Conservation (phyloP, 35 echinoderm and acorn worm species). For the Chiridota heheva region DNA sequence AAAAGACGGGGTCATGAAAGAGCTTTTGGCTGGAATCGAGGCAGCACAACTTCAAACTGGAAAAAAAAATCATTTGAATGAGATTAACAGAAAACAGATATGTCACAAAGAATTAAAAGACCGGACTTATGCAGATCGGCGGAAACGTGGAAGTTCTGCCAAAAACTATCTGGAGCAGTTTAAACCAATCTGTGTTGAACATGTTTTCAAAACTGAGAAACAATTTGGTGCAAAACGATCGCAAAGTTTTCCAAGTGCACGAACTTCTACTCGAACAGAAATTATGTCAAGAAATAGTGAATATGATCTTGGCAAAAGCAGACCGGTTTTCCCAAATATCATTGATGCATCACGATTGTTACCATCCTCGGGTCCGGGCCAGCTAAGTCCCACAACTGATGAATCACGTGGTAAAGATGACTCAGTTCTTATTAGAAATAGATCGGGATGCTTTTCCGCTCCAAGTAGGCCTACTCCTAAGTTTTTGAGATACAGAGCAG, state of each 20-base stretch:
- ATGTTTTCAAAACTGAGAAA: slow-evolving; percentile 64
- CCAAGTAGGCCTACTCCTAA: slow-evolving; percentile 44
- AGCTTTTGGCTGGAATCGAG: slow-evolving; percentile 70
- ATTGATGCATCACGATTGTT: neutral
- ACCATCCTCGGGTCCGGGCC: neutral
- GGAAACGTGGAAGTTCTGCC: slow-evolving; percentile 30
- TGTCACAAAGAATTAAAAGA: slow-evolving; percentile 45
- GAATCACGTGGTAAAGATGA: neutral
- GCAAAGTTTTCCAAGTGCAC: neutral
- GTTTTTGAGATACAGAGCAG: slow-evolving; percentile 72
- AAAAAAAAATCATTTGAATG: slow-evolving; percentile 44
- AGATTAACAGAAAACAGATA: slow-evolving; percentile 44
- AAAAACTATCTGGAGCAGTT: slow-evolving; percentile 47
- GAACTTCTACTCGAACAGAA: neutral
- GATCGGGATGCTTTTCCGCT: slow-evolving; percentile 31
- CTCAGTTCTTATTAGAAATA: neutral
- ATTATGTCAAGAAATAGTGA: neutral
- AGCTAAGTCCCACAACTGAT: neutral
- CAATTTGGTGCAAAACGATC: slow-evolving; percentile 17
- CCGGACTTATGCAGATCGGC: slow-evolving; percentile 62
- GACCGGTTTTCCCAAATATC: slow-evolving; percentile 27
- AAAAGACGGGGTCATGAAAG: slow-evolving; percentile 89
- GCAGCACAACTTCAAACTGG: slow-evolving; percentile 34
- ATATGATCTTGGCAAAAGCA: neutral
- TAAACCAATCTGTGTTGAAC: slow-evolving; percentile 69